phyloP scores from a whole-genome alignment of 2,888 invertebrate species.

The Stenodema calcarata region DNA sequence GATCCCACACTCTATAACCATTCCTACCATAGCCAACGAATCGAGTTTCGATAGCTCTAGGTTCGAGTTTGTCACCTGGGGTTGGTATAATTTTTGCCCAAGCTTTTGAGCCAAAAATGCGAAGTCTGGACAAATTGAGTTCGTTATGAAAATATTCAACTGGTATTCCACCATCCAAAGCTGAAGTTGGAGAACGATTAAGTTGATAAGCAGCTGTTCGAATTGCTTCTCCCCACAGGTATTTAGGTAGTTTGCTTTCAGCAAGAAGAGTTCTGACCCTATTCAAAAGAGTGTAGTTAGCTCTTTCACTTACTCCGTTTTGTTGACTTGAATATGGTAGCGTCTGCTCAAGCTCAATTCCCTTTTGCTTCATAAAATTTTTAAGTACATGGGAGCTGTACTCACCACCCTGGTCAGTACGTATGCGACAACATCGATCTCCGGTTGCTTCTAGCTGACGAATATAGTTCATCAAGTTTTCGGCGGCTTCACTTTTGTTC shows the following conservation, averaged over 20 bases:
- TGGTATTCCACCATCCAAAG: neutral
- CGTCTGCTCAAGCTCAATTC: neutral
- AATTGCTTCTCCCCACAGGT: neutral
- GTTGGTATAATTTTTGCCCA: neutral
- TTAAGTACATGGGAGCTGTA: neutral
- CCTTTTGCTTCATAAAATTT: neutral
- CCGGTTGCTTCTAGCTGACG: neutral
- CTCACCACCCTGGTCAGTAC: neutral
- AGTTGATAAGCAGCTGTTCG: neutral
- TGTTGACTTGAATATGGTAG: neutral
- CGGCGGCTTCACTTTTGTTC: neutral
- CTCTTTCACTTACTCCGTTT: neutral
- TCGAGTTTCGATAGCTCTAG: neutral
- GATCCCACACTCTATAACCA: neutral
- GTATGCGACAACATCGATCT: neutral
- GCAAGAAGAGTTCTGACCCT: neutral
- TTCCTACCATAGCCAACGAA: neutral
- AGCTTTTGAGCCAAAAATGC: neutral
- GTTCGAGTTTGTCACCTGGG: neutral
- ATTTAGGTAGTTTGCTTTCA: neutral
- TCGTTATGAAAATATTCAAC: neutral
- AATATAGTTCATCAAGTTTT: neutral
- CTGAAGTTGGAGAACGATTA: neutral
- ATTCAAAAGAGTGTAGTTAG: neutral
- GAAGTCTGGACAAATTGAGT: neutral